A percentile compares a stretch with the other conserved stretches of the same genome.
phyloP scores from a whole-genome alignment of 2,888 invertebrate genomes.

The Actias luna region DNA sequence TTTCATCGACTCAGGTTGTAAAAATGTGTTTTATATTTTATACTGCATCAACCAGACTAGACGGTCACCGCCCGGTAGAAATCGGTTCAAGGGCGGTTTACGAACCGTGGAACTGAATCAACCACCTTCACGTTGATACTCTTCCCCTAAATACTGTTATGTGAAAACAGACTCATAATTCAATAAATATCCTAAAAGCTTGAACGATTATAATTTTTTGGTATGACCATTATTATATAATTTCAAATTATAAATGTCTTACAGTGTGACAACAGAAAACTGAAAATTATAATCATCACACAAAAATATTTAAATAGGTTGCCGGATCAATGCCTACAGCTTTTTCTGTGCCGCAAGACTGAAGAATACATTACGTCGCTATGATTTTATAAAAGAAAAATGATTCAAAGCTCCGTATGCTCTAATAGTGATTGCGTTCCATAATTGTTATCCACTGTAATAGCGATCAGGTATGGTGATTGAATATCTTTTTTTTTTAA shows the following conservation, averaged over 20 bases:
- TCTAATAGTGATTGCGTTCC: not conserved
- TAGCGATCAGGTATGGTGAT: not conserved
- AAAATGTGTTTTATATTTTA: not conserved
- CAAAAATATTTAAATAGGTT: too few relatives aligned
- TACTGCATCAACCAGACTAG: conserved; percentile 22
- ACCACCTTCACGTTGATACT: not conserved
- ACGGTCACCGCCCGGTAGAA: conserved; percentile 38
- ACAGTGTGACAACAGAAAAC: too few relatives aligned
- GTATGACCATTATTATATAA: too few relatives aligned
- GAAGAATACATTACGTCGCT: too few relatives aligned
- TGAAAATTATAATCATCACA: too few relatives aligned
- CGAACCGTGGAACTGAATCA: not conserved
- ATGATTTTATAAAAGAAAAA: not conserved
- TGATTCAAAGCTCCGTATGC: not conserved
- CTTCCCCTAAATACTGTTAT: not conserved
- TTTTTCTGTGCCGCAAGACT: too few relatives aligned
- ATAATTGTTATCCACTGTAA: not conserved
- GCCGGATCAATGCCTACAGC: too few relatives aligned
- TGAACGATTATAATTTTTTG: too few relatives aligned
- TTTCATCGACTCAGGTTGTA: conserved; percentile 2
- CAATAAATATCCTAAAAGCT: not conserved
- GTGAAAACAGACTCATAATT: not conserved
- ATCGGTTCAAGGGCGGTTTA: conserved; percentile 32
- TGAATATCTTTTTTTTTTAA: not conserved
- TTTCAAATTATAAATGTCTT: too few relatives aligned